phyloP scores from a whole-genome alignment of 2,113 vertebrate genomes.

The Heterotis niloticus region DNA sequence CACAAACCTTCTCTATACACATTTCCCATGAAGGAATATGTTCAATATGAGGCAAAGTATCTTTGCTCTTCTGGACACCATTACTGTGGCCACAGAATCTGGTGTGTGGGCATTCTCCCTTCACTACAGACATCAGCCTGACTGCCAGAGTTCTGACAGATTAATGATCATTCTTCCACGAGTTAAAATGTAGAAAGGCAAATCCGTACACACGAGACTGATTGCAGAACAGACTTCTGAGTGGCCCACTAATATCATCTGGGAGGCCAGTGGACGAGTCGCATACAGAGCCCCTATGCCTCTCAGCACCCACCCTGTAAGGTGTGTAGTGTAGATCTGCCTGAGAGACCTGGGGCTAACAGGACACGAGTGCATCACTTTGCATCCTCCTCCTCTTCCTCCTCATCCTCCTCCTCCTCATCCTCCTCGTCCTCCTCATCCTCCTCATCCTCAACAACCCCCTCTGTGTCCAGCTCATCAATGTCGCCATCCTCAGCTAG shows the following conservation, averaged over 20 bases:
- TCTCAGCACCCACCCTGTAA: background rate
- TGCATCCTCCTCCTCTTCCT: background rate
- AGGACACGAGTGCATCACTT: background rate
- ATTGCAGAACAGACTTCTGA: background rate
- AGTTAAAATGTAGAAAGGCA: background rate
- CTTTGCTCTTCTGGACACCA: background rate
- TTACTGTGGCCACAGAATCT: background rate
- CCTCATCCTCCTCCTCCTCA: background rate
- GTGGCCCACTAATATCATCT: background rate
- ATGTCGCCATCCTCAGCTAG: slow-evolving; percentile 20
- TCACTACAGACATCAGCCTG: background rate
- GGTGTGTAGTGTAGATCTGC: slow-evolving; percentile 8
- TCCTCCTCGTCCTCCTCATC: slow-evolving; percentile 30
- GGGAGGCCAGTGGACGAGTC: background rate
- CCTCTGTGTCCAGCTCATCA: background rate
- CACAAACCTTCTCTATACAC: background rate
- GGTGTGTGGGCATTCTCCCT: background rate
- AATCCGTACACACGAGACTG: background rate
- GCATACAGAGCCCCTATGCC: background rate
- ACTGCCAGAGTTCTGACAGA: background rate
- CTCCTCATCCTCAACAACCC: slow-evolving; percentile 30
- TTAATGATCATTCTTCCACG: background rate
- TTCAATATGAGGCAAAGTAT: background rate
- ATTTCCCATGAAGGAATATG: slow-evolving; percentile 14
- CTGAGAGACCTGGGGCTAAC: background rate